Evolutionary conservation across 2,888 invertebrate species (phyloP), one percentile per base, ranked within the genome.

Genomic region (Drosophila helvetica): DNA sequence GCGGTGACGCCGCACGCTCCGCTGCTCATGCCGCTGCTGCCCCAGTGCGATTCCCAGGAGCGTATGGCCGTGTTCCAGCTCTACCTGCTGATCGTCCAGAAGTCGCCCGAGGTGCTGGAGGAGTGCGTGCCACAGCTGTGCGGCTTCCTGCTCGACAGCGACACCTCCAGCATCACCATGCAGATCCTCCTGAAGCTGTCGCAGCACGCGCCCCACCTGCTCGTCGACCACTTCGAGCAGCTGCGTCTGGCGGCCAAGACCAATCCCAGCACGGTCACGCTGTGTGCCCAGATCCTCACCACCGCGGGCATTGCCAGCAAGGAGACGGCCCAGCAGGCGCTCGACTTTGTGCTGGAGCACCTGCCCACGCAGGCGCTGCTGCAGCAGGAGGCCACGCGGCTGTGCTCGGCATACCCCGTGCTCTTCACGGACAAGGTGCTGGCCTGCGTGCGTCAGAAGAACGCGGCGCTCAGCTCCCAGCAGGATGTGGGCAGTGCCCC

Each of bases 41-140:
- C 96, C 1, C 95, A 95, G 82, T 97, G 97, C 89, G 98, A 98
- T 89, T 95, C 95, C 68, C 95, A 96, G 76, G 98, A 98, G 92
- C 96, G 96, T 91, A 93, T 96, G 84, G 96, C 97, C 1, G 93
- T 98, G 27, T 94, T 98, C 55, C 95, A 96, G 78, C 93, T 98
- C 52, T 96, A 97, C 89, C 94, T 96, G 62, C 93, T 96, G 79
- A 96, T 98, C 69, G 97, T 97, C 0, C 95, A 95, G 82, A 94
- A 96, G 77, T 95, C 96, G 80, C 89, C 88, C 1, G 90, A 96
- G 94, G 92, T 97, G 4, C 92, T 98, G 78, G 96, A 96, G 92
- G 95, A 96, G 0, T 96, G 96, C 88, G 94, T 98, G 51, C 95
- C 96, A 0, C 96, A 96, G 91, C 93, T 98, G 66, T 94, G 96